Evolutionary conservation across 2,113 vertebrate genomes (phyloP), one percentile per base, ranked within the genome.

Genomic region (Peromyscus californicus): DNA sequence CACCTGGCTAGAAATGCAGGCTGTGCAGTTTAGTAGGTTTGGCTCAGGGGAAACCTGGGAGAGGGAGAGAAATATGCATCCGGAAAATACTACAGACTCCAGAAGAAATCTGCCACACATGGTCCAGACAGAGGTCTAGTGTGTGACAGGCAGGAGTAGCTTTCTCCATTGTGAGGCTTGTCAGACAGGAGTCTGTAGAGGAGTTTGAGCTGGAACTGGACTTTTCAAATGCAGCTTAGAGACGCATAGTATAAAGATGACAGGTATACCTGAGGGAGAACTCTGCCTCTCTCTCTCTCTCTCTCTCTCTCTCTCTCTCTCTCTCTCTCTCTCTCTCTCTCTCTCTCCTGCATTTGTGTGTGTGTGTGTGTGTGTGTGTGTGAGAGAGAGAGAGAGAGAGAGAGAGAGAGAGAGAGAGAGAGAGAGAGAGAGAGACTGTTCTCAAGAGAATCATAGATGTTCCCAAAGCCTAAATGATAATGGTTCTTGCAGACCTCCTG

Each of bases 111-210:
- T n/a, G 0, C 15, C 45, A 7, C 3, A 4, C 8, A 13, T 4
- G 12, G 7, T 2, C 31, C 12, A 13, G 4, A 2, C 0, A 4
- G 22, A 67, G 36, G 1, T 76, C 63, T 89, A 16, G 2, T 29
- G 17, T 29, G 6, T n/a, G 29, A 3, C 69, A 45, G 26, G 16
- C 21, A 72, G 51, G 9, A 10, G 36, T 7, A 75, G 39, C 54
- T 75, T 86, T 36, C 7, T 26, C 0, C 3, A 0, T 36, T n/a
- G 17, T 24, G 51, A 72, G 65, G 17, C 2, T 79, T 54, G 7
- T 5, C 10, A 78, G 42, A 17, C 29, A 94, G 61, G 29, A 96
- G 90, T 48, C 70, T 39, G 36, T 0, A 42, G n/a, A 96, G 5
- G n/a, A 54, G 33, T 59, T 90, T 39, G 26, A 11, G 80, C 19